Conservation (phyloP, 2,888 invertebrate species). For the Caenorhabditis panamensis region DNA sequence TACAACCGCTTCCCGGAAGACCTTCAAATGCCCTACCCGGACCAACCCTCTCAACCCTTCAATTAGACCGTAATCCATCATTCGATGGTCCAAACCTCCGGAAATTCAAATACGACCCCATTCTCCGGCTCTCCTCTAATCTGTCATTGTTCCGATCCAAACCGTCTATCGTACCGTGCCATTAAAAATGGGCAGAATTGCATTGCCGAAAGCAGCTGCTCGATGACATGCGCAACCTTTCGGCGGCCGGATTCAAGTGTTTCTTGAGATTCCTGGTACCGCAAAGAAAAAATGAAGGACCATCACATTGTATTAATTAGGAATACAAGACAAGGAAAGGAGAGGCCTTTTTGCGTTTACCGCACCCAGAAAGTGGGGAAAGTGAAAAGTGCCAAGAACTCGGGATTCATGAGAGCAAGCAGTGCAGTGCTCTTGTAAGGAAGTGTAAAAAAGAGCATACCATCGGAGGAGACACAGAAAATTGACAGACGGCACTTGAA, state of each 20-base stretch:
- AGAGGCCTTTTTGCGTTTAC: neutral
- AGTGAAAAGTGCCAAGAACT: conserved; percentile 28
- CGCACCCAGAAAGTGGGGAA: neutral
- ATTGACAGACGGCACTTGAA: conserved; percentile 53
- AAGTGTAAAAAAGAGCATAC: conserved; percentile 16
- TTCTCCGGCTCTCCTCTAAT: conserved; percentile 18
- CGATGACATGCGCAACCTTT: conserved; percentile 48
- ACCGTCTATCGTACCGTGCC: conserved; percentile 5
- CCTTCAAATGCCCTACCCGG: neutral
- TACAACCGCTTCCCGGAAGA: too few species aligned
- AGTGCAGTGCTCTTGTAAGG: conserved; percentile 48
- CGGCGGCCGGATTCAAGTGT: conserved; percentile 42
- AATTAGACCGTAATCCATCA: conserved; percentile 42
- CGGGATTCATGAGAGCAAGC: conserved; percentile 38
- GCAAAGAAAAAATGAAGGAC: conserved; percentile 22
- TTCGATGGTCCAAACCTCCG: conserved; percentile 24
- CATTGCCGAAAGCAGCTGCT: conserved; percentile 49
- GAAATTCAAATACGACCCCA: conserved; percentile 26
- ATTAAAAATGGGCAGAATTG: conserved; percentile 9
- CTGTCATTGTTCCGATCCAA: conserved; percentile 27
- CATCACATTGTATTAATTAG: conserved; percentile 20
- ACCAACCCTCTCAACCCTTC: neutral
- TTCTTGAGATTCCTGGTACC: conserved; percentile 30
- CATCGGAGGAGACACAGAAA: conserved; percentile 20
- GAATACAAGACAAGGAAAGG: neutral